Percentiles rank a stretch among this genome's conserved stretches.
phyloP scores from a whole-genome alignment of 2,113 vertebrate species.

The Lophotis ruficrista region DNA sequence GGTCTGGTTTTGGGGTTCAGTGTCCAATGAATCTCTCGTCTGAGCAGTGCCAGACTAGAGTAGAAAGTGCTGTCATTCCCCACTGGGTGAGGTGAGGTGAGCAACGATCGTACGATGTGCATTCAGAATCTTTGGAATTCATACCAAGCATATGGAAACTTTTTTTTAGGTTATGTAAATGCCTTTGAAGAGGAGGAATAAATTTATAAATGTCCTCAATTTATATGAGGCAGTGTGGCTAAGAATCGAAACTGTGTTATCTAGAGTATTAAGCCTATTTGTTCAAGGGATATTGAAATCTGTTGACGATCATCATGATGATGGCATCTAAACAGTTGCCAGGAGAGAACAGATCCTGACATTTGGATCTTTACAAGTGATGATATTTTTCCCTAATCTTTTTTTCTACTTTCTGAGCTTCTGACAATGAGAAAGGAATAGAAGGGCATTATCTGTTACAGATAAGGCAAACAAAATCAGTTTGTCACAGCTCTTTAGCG shows the following conservation, averaged over 20 bases:
- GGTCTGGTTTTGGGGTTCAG: not conserved
- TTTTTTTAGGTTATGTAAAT: not conserved
- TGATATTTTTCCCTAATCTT: not conserved
- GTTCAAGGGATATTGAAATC: not conserved
- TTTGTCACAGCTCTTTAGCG: not conserved
- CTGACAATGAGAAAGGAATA: not conserved
- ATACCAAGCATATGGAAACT: not conserved
- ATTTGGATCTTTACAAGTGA: not conserved
- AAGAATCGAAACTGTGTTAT: not conserved
- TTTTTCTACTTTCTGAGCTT: not conserved
- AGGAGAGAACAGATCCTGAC: not conserved
- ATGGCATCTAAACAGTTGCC: not conserved
- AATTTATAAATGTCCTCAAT: not conserved
- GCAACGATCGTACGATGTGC: no score
- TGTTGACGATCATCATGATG: not conserved
- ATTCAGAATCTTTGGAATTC: not conserved
- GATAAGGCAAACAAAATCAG: not conserved
- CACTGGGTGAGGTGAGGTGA: not conserved
- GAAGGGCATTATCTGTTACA: not conserved
- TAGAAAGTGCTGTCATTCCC: not conserved
- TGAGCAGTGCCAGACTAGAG: not conserved
- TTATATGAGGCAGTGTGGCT: not conserved
- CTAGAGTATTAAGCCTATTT: not conserved
- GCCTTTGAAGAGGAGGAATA: fast-evolving
- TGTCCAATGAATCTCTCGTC: not conserved